Evolutionary conservation across 1,140 invertebrate species (phyloP).

Genomic region (Aphelinus atriplicis): DNA sequence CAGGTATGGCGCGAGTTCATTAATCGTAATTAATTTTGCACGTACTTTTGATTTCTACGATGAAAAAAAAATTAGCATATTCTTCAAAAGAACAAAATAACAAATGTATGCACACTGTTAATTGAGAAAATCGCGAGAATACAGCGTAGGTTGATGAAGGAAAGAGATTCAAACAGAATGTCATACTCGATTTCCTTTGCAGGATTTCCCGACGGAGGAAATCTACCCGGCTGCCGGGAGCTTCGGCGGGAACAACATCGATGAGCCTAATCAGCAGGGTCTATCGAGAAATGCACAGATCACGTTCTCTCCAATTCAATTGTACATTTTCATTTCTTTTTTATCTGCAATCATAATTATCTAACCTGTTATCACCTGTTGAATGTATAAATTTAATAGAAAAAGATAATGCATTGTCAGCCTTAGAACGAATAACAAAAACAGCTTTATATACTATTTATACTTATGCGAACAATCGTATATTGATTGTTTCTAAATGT

Average conservation of each 20-base stretch:
- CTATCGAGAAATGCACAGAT: slow-evolving; percentile 49
- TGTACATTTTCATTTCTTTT: slow-evolving; percentile 6
- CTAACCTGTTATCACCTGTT: neutral
- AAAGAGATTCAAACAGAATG: no score
- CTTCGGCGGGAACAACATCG: slow-evolving; percentile 68
- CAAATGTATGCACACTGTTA: no score
- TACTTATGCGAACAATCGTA: neutral
- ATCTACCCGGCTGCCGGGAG: slow-evolving; percentile 67
- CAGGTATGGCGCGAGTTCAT: slow-evolving; percentile 9
- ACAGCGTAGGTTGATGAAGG: no score
- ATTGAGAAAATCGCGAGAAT: no score
- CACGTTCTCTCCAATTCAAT: neutral
- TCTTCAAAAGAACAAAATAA: neutral
- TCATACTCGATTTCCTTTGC: neutral
- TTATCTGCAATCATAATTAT: neutral
- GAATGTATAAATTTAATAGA: neutral
- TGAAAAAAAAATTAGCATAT: neutral
- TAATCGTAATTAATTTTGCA: no score
- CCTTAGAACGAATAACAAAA: neutral
- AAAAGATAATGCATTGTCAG: neutral
- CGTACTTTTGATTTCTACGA: no score
- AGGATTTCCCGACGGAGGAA: slow-evolving; percentile 57
- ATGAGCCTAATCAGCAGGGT: slow-evolving; percentile 72
- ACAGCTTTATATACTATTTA: slow-evolving; percentile 1
- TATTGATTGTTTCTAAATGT: neutral